These are phyloP conservation scores for Gymnopithys bicolor DNA, from an alignment of 2,797 vertebrate genomes.

Conservation along the genomic window DNA sequence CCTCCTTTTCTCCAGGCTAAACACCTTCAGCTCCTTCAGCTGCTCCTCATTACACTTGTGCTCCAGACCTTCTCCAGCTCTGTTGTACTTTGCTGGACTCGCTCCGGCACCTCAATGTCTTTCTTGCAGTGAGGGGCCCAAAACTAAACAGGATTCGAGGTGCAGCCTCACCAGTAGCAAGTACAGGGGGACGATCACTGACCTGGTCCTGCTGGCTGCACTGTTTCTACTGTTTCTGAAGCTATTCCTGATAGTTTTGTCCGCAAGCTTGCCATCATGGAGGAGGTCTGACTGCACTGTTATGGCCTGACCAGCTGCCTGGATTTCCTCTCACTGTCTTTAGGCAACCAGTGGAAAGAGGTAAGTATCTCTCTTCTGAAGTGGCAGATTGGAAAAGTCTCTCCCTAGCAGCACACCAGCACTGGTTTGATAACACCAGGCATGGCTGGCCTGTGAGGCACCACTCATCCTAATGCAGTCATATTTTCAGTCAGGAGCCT, in stretches of 20 bases:
- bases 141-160: background rate
- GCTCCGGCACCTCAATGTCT: fast-evolving
- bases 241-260: background rate
- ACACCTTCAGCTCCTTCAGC: background rate
- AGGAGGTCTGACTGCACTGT: background rate
- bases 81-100: background rate
- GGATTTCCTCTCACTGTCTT: background rate
- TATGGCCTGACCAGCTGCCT: background rate
- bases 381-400: background rate
- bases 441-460: background rate
- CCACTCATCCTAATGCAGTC: background rate
- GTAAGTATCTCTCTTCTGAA: background rate
- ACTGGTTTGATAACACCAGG: background rate
- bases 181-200: fast-evolving
- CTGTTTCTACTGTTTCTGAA: fast-evolving
- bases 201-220: background rate
- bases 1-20: background rate
- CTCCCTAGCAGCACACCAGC: background rate
- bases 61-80: background rate
- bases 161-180: background rate
- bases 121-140: background rate
- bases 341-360: background rate
- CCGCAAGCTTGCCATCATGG: background rate
- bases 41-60: background rate
- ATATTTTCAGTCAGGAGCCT: background rate